Base-by-base conservation (phyloP, 2,888 invertebrate species). In the Lasioglossum malachurum region DNA sequence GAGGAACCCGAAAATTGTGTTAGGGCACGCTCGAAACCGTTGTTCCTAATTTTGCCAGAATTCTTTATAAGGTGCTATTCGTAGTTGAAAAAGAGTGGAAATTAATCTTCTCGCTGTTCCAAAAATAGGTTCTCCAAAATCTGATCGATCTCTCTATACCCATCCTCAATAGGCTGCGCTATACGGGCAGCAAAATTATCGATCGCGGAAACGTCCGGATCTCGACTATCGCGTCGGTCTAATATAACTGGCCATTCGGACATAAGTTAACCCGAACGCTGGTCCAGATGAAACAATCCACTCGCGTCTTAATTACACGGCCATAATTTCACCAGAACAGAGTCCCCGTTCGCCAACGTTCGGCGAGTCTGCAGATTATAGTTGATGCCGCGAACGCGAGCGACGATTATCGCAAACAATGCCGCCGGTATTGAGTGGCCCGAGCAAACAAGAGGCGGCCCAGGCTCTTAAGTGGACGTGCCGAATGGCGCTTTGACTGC, bases 361-460 rank as follows among this genome's bases (percentile, higher is more conserved):
- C 75, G 87, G 82, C 87, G 80, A 78, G 75, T 83, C 86, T 82
- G 83, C 75, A 60, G 84, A 86, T 90, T 89, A 87, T 84, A 82
- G 89, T 83, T 75, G 85, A 86, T 83, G 83, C 80, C 80, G 67
- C 49, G 75, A 74, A 87, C 82, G 77, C 82, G 88, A 84, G 77
- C 80, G 86, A 84, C 90, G 90, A 90, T 90, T 88, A 90, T 83
- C 78, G 77, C 89, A 87, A 90, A 90, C 90, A 90, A 90, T 90
- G 89, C 90, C 82, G 73, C 53, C 74, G 87, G 86, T 90, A 90
- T 90, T 79, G 88, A 88, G 84, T 86, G 84, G 83, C 69, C 23
- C 49, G 14, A 69, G 60, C 84, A 81, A 87, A 88, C 88, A 83
- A 83, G 85, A 53, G 83, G 49, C 80, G 78, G 53, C 81, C 67